These are phyloP conservation scores for Automeris io DNA, from an alignment of 2,888 invertebrate species.

Conservation along the genomic window DNA sequence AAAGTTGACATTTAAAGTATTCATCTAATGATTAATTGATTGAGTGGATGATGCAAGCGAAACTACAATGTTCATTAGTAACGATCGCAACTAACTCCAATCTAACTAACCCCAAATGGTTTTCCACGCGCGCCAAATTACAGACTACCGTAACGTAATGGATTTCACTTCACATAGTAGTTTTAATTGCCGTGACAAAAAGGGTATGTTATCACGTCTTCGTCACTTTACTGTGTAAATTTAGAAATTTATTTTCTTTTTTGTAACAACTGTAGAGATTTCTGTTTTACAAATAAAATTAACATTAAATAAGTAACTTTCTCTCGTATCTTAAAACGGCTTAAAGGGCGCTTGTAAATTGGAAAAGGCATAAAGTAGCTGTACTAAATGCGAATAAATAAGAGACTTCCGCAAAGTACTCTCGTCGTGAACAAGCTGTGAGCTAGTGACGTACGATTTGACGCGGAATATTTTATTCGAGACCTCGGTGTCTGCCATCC, in stretches of 20 bases:
- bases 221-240: neutral
- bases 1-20: slow-evolving; percentile 62
- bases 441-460: slow-evolving; percentile 74
- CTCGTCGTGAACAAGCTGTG: slow-evolving; percentile 63
- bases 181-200: neutral
- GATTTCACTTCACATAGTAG: slow-evolving; percentile 23
- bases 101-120: slow-evolving; percentile 41
- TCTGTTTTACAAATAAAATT: slow-evolving; percentile 19
- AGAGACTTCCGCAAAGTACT: slow-evolving; percentile 69
- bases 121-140: slow-evolving; percentile 38
- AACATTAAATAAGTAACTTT: slow-evolving; percentile 19
- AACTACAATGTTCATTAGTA: slow-evolving; percentile 40
- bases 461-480: slow-evolving; percentile 73
- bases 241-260: neutral
- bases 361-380: slow-evolving; percentile 57
- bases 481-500: slow-evolving; percentile 59
- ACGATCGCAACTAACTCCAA: slow-evolving; percentile 33
- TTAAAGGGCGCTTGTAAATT: slow-evolving; percentile 48
- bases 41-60: slow-evolving; percentile 56
- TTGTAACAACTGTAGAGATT: too few species aligned
- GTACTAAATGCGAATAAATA: slow-evolving; percentile 69
- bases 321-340: slow-evolving; percentile 33
- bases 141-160: slow-evolving; percentile 36
- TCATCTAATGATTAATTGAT: slow-evolving; percentile 66
- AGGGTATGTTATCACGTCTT: neutral